These are phyloP conservation scores for Galeruca laticollis DNA, from an alignment of 2,888 invertebrate species.

Conservation along the genomic window DNA sequence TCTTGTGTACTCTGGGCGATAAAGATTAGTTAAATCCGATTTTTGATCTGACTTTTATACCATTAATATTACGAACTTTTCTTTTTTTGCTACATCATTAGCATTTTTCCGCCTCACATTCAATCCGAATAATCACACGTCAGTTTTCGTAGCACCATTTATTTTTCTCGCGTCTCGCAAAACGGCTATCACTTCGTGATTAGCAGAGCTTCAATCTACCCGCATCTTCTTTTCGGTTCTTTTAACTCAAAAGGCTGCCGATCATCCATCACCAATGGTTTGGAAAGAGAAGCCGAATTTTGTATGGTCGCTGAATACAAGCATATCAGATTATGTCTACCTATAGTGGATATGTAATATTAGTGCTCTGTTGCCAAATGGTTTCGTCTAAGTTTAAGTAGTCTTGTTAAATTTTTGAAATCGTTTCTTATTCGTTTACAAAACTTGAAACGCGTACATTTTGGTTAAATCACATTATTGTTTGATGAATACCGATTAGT, in stretches of 20 bases:
- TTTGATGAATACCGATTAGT: too few species aligned
- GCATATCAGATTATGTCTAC: slow-evolving; percentile 14
- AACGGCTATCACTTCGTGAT: slow-evolving; percentile 10
- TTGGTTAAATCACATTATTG: too few species aligned
- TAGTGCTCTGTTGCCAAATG: background rate
- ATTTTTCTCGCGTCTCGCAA: slow-evolving; percentile 6
- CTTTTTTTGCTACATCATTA: slow-evolving; percentile 1
- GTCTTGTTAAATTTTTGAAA: too few species aligned
- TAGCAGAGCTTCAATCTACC: background rate
- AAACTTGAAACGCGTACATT: too few species aligned
- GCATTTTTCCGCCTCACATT: background rate
- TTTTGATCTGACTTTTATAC: background rate
- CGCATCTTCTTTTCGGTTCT: slow-evolving; percentile 16
- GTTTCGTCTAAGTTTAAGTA: background rate
- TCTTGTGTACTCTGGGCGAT: too few species aligned
- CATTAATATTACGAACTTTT: background rate
- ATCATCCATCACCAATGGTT: slow-evolving; percentile 14
- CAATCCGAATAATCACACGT: slow-evolving; percentile 5
- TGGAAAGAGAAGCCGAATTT: slow-evolving; percentile 6
- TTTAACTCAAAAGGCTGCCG: slow-evolving; percentile 8
- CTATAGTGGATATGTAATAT: background rate
- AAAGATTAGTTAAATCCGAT: too few species aligned
- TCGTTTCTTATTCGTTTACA: too few species aligned
- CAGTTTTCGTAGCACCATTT: background rate
- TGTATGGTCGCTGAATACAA: slow-evolving; percentile 13